Evolutionary conservation across 2,888 invertebrate genomes (phyloP).

Genomic region (Lepeophtheirus nordmannii): DNA sequence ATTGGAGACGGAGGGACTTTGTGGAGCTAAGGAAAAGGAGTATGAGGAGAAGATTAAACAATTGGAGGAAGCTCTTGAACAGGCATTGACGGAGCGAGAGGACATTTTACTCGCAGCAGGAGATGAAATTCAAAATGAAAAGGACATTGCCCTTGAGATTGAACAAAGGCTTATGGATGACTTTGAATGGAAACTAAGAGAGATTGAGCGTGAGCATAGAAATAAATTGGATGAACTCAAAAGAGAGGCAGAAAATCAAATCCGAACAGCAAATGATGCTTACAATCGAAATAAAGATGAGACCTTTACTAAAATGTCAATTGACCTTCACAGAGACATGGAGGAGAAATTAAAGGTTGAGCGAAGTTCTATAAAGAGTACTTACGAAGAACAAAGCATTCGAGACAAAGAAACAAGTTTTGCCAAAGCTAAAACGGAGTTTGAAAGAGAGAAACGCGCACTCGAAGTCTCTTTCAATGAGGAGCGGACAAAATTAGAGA

Average conservation of each 20-base stretch:
- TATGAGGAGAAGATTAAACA: slow-evolving; percentile 17
- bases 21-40: not conserved
- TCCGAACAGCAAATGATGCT: not conserved
- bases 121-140: slow-evolving; percentile 10
- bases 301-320: slow-evolving; percentile 14
- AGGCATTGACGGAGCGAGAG: slow-evolving; percentile 18
- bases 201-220: slow-evolving; percentile 19
- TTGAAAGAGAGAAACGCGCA: slow-evolving; percentile 9
- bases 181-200: slow-evolving; percentile 24
- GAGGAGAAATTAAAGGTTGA: slow-evolving; percentile 13
- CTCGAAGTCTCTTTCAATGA: not conserved
- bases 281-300: slow-evolving; percentile 15
- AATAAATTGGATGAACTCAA: slow-evolving; percentile 11
- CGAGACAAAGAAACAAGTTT: not conserved
- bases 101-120: slow-evolving; percentile 21
- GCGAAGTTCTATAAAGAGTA: slow-evolving; percentile 3
- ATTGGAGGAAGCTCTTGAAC: slow-evolving; percentile 23
- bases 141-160: slow-evolving; percentile 20
- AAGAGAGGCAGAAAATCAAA: not conserved
- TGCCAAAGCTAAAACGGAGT: not conserved
- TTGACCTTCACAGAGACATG: slow-evolving; percentile 19
- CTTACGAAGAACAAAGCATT: not conserved
- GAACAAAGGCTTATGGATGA: slow-evolving; percentile 25
- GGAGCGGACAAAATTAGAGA: not conserved
- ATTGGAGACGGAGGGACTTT: not conserved